These are phyloP conservation scores for Oreochromis spilurus DNA, from an alignment of 2,113 vertebrate genomes.

Conservation along the genomic window DNA sequence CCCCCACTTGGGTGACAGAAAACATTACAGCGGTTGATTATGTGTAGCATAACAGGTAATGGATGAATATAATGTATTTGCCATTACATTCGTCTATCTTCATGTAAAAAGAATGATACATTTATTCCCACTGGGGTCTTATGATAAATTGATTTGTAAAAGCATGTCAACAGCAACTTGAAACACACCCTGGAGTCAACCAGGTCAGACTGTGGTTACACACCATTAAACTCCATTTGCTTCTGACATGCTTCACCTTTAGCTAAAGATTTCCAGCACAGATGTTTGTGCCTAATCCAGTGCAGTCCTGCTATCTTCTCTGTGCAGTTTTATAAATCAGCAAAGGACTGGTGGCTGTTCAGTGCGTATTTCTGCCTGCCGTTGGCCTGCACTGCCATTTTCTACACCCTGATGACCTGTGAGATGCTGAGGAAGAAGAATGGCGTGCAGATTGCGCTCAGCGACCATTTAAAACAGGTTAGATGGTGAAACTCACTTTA, in stretches of 20 bases:
- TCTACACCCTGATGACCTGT: conserved; percentile 97
- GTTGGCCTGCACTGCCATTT: conserved; percentile 85
- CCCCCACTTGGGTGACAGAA: neutral
- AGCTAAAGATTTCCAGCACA: neutral
- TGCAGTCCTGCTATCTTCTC: neutral
- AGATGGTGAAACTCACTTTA: neutral
- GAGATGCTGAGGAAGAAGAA: conserved; percentile 97
- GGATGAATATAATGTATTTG: neutral
- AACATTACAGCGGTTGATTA: neutral
- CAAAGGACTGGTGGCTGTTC: conserved; percentile 97
- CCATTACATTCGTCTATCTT: neutral
- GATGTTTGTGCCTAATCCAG: neutral
- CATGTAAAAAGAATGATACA: neutral
- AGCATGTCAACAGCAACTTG: neutral
- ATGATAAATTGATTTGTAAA: conserved; percentile 13
- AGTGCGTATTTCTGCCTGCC: conserved; percentile 95
- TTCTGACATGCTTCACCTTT: neutral
- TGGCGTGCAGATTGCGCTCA: conserved; percentile 87
- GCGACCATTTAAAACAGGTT: conserved; percentile 94
- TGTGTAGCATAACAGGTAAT: neutral
- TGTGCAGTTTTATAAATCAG: conserved; percentile 85
- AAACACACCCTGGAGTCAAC: neutral
- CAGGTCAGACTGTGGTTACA: neutral
- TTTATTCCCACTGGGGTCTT: neutral
- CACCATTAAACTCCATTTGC: neutral